phyloP scores from a whole-genome alignment of 1,140 invertebrate species.

The Drosophila trapezifrons region DNA sequence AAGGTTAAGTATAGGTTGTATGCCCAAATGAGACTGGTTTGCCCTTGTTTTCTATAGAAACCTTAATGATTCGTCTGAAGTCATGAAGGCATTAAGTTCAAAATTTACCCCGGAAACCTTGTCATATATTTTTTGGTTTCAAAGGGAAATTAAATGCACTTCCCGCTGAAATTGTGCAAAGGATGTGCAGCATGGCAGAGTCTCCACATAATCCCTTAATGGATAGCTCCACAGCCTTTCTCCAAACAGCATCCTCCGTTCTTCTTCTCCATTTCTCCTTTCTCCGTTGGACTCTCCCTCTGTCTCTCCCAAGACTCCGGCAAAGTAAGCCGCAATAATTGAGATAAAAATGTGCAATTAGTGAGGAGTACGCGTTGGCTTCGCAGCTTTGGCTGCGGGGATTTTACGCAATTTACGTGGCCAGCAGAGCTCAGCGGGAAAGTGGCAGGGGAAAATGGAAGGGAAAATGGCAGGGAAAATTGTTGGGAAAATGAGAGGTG shows the following conservation, averaged over 20 bases:
- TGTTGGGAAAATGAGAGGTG: slow-evolving; percentile 10
- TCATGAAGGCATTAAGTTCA: too few species aligned
- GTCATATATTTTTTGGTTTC: slow-evolving; percentile 12
- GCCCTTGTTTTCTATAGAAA: background rate
- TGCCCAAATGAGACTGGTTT: background rate
- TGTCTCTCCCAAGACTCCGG: slow-evolving; percentile 13
- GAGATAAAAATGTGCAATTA: slow-evolving; percentile 80
- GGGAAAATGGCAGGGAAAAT: slow-evolving; percentile 30
- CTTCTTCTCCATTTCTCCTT: background rate
- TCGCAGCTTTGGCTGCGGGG: slow-evolving; percentile 44
- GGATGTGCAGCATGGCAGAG: slow-evolving; percentile 28
- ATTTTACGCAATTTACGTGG: slow-evolving; percentile 73
- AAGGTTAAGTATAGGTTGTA: background rate
- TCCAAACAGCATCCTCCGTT: background rate
- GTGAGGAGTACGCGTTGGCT: slow-evolving; percentile 61
- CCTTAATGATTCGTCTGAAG: too few species aligned
- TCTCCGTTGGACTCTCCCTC: background rate
- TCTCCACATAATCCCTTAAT: slow-evolving; percentile 50
- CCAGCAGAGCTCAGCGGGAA: slow-evolving; percentile 19
- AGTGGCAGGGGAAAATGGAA: slow-evolving; percentile 26
- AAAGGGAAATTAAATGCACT: slow-evolving; percentile 45
- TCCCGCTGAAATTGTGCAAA: slow-evolving; percentile 32
- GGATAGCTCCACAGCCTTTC: slow-evolving; percentile 3
- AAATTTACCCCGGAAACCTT: background rate
- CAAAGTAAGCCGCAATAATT: slow-evolving; percentile 75